Evolutionary conservation across 2,797 vertebrate genomes (phyloP), one percentile per base, ranked within the genome.

Genomic region (Zalophus californianus): DNA sequence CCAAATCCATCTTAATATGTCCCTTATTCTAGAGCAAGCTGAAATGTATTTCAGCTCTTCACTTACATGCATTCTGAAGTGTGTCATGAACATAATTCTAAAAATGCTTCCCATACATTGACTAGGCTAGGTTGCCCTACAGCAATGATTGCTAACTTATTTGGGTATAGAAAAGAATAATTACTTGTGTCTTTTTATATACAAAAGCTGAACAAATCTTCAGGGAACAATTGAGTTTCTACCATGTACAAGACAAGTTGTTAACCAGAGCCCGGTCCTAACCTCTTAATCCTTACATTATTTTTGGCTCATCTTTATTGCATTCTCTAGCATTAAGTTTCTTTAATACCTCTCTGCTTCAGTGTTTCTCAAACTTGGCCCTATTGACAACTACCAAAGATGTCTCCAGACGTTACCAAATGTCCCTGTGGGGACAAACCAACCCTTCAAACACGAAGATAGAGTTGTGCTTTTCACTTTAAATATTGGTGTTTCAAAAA

Each of bases 41-140:
- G 97, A 98, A 98, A 97, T 82, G 86, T 93, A 98, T 98, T 98
- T 98, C 52, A 97, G 86, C 86, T 41, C 86, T 90, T 98, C 64
- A 92, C 98, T 98, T 98, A 95, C 78, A 97, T 96, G 80, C 68
- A 96, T 94, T 97, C 68, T 96, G 96, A 91, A 95, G 77, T 83
- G 97, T 92, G 29, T 88, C 38, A 86, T 97, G 97, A 98, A 97
- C 14, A 80, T 89, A 94, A 92, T 84, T n/a, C 14, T 94, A 94
- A 96, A 97, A 97, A 48, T 95, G 2, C 1, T 91, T 97, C 89
- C 70, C 56, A 86, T 62, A 14, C 72, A 91, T 90, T 95, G 97
- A 95, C 90, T 41, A 90, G 3, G 8, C 75, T 84, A 48, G 56
- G 9, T 96, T 97, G 12, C n/a, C 50, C 79, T 82, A 16, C 29